Percentiles rank a stretch among this genome's conserved stretches.
Conservation (phyloP, 2,113 vertebrate species). For the human (Homo sapiens) region GRCh38 chr13:44585001-44585500, state of each 20-base stretch:
- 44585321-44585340: slow-evolving; percentile 49
- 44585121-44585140: neutral
- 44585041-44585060: slow-evolving; percentile 9
- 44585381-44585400: neutral
- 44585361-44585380: neutral
- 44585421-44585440: slow-evolving; percentile 15
- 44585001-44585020: neutral
- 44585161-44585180: slow-evolving; percentile 3
- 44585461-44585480: slow-evolving; percentile 38
- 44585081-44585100: slow-evolving; percentile 9
- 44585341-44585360: slow-evolving; percentile 42
- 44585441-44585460: neutral
- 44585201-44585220: slow-evolving; percentile 24
- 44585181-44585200: slow-evolving; percentile 12
- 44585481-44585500: neutral
- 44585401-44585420: slow-evolving; percentile 14
- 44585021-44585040: slow-evolving; percentile 23
- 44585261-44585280: slow-evolving; percentile 33
- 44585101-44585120: neutral
- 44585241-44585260: slow-evolving; percentile 38
- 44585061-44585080: neutral
- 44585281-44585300: slow-evolving; percentile 48
- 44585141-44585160: neutral
- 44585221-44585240: slow-evolving; percentile 23
- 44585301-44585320: neutral